These are phyloP conservation scores for Campoplex nolae DNA, from an alignment of 2,888 invertebrate species.

Conservation along the genomic window DNA sequence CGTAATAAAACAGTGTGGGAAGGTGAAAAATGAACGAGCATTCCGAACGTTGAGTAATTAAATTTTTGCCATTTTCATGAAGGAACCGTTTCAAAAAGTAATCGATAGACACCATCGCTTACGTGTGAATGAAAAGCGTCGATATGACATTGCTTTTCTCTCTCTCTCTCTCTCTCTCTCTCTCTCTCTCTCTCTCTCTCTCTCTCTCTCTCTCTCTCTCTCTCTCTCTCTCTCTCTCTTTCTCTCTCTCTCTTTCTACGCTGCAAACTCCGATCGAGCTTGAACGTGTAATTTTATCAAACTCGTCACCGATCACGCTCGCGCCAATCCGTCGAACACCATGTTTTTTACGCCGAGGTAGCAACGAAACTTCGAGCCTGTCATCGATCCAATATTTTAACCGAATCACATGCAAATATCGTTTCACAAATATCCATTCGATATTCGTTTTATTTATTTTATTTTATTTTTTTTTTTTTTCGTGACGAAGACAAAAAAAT, in stretches of 20 bases:
- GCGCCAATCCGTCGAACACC: background rate
- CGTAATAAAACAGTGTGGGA: background rate
- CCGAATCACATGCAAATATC: slow-evolving; percentile 23
- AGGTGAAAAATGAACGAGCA: background rate
- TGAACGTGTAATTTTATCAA: slow-evolving; percentile 37
- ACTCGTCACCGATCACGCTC: background rate
- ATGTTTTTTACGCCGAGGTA: background rate
- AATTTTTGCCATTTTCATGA: slow-evolving; percentile 1
- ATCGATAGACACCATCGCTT: background rate
- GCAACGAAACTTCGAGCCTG: background rate
- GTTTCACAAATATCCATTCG: background rate
- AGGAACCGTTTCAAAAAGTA: background rate
- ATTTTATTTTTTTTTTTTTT: background rate
- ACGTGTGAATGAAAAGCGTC: background rate
- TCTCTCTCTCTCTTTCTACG: background rate
- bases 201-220: background rate
- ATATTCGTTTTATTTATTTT: background rate
- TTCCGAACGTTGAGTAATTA: slow-evolving; percentile 16
- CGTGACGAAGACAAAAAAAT: background rate
- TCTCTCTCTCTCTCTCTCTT: background rate
- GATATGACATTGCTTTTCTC: background rate
- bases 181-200: too few relatives aligned
- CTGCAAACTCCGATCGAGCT: background rate
- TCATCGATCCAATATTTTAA: slow-evolving; percentile 22
- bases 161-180: background rate